Percentiles rank a stretch among this genome's conserved stretches.
phyloP scores from a whole-genome alignment of 2,113 vertebrate species.

The Ondatra zibethicus region DNA sequence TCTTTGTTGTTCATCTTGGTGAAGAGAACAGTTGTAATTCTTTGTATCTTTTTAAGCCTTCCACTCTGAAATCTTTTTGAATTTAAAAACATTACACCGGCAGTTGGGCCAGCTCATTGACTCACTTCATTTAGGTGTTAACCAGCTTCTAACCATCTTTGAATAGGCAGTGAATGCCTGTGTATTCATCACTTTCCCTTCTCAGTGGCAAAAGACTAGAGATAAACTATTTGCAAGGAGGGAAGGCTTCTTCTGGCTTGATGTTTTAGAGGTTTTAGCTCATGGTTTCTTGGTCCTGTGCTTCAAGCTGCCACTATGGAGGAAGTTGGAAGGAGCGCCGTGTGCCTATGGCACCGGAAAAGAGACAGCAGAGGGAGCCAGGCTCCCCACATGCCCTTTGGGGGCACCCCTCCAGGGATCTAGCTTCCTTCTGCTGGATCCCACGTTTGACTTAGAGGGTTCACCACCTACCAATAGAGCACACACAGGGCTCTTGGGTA shows the following conservation, averaged over 20 bases:
- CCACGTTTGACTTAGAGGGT: neutral
- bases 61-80: conserved; percentile 2
- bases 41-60: neutral
- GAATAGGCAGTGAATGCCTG: neutral
- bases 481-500: no score
- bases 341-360: no score
- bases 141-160: neutral
- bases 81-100: neutral
- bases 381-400: neutral
- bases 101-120: neutral
- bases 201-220: neutral
- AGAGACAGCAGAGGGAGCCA: neutral
- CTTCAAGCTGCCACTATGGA: neutral
- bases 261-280: neutral
- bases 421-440: neutral
- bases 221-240: neutral
- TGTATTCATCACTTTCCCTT: neutral
- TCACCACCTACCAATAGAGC: no score
- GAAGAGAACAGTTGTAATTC: neutral
- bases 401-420: no score
- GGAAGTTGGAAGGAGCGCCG: neutral
- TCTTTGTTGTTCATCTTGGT: neutral
- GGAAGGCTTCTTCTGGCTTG: neutral
- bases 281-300: neutral
- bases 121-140: neutral